Conservation (phyloP, 2,888 invertebrate genomes). For the Aproaerema taeniolella region DNA sequence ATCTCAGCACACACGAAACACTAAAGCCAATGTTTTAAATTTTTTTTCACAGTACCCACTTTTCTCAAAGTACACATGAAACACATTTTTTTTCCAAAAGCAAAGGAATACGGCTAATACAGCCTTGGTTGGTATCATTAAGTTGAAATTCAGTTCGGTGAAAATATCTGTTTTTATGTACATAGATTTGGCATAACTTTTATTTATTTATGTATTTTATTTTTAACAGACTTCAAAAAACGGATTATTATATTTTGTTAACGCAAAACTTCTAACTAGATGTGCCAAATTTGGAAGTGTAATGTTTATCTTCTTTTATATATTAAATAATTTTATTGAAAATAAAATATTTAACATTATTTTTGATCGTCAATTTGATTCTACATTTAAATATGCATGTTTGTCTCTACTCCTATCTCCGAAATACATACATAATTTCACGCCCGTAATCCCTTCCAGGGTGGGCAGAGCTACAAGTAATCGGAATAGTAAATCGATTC, state of each 20-base stretch:
- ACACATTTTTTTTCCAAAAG: not conserved
- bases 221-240: not conserved
- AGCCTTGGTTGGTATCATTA: not conserved
- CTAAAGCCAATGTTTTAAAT: not conserved
- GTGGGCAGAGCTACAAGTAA: not conserved
- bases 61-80: not conserved
- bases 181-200: not conserved
- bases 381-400: not conserved
- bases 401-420: not conserved
- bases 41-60: not conserved
- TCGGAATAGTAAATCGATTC: not conserved
- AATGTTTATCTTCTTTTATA: not conserved
- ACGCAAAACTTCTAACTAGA: not conserved
- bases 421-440: not conserved
- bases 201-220: not conserved
- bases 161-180: not conserved
- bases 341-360: no score
- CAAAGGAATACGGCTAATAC: not conserved
- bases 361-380: not conserved
- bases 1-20: not conserved
- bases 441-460: no score
- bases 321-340: not conserved
- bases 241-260: not conserved
- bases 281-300: not conserved
- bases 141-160: not conserved